Percentiles rank a stretch among this genome's conserved stretches.
Evolutionary conservation across 2,888 invertebrate species (phyloP).

Genomic region (Zele albiditarsus): DNA sequence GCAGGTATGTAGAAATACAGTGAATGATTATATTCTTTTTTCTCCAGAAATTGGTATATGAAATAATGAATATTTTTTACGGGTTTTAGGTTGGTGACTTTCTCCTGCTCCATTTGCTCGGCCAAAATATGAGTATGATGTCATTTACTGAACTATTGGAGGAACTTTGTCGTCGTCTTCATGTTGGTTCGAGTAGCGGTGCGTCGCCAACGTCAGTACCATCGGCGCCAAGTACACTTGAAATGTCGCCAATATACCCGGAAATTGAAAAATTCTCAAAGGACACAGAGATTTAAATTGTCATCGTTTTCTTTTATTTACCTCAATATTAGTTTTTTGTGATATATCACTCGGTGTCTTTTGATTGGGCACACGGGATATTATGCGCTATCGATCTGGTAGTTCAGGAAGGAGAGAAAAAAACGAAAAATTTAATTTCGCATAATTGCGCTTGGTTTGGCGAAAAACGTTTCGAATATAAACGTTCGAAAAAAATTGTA

Average conservation of each 20-base stretch:
- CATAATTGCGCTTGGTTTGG: background rate
- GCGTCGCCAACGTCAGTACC: slow-evolving; percentile 75
- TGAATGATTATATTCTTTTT: slow-evolving; percentile 4
- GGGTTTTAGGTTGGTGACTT: slow-evolving; percentile 87
- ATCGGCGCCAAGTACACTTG: slow-evolving; percentile 89
- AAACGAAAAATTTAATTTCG: background rate
- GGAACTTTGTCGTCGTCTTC: slow-evolving; percentile 82
- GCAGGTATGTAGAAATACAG: slow-evolving; percentile 76
- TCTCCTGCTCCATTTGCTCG: slow-evolving; percentile 85
- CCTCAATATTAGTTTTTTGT: slow-evolving; percentile 40
- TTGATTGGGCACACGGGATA: slow-evolving; percentile 22
- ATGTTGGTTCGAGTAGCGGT: slow-evolving; percentile 81
- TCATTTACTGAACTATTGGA: slow-evolving; percentile 87
- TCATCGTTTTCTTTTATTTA: slow-evolving; percentile 13
- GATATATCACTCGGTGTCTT: slow-evolving; percentile 47
- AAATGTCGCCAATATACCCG: slow-evolving; percentile 90
- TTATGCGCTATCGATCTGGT: slow-evolving; percentile 29
- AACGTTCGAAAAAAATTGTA: background rate
- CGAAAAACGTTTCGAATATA: background rate
- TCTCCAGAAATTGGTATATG: background rate
- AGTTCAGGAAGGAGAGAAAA: background rate
- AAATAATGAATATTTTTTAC: background rate
- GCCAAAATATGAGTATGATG: slow-evolving; percentile 89
- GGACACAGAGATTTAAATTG: slow-evolving; percentile 86
- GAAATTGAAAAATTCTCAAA: slow-evolving; percentile 85